Base-by-base conservation (phyloP, 2,888 invertebrate genomes). In the Metopia argyrocephala region DNA sequence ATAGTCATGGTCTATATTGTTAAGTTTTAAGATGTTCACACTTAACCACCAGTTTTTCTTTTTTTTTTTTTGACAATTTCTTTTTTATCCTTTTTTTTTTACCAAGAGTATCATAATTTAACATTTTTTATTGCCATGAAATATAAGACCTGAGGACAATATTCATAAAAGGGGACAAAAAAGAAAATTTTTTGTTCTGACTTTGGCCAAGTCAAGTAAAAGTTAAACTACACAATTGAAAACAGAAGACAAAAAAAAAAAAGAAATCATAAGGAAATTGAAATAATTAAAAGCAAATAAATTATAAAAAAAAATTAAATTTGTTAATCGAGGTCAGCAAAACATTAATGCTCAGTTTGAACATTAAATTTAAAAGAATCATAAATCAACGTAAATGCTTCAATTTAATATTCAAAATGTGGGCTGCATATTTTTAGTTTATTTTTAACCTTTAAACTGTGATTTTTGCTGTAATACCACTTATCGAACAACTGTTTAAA, bases 91-190 rank as follows among this genome's bases (percentile, higher is more conserved):
- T 15, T 1, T 38, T 9, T 45, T 57, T 57, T 59, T 46, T 21
- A 18, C 28, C 6, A 15, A 23, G 23, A 7, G 50, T 64, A 57
- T 66, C 31, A 21, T 54, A 78, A 66, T 21, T 69, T 74, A 20
- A 45, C 46, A 15, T 28, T 65, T 62, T 66, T 23, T 65, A 62
- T 59, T 59, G 62, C 28, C 56, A 54, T 73, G 68, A 64, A 68
- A 76, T 65, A 57, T 38, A 73, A 76, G 52, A 80, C 73, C 59
- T 69, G 27, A 74, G 73, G 78, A 69, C 69, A 73, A 15, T 73
- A 57, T 65, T 52, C 15, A 78, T 69, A 78, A 48, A 78, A 64
- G 64, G 78, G 74, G n/a, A n/a, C 59, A 65, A 66, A 38, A 65
- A 57, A 50, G 25, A n/a, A n/a, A n/a, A n/a, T n/a, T n/a, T n/a